These are phyloP conservation scores for Vireo altiloquus DNA, from an alignment of 2,113 vertebrate species.

Conservation along the genomic window DNA sequence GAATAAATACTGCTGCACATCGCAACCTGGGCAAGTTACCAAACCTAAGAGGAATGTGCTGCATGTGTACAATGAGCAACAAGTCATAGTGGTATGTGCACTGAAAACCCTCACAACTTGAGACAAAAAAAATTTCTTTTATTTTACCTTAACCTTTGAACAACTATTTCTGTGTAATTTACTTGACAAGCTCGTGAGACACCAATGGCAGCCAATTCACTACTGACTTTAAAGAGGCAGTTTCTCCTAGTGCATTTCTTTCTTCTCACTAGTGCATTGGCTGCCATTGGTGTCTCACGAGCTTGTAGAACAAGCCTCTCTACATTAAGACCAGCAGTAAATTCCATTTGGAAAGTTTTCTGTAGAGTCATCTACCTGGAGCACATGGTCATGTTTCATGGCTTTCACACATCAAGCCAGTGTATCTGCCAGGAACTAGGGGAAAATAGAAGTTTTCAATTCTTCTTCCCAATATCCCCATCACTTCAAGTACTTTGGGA, in stretches of 20 bases:
- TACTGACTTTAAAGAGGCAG: neutral
- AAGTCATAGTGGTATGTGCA: neutral
- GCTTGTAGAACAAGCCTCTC: neutral
- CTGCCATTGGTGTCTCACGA: too few species aligned
- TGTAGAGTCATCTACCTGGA: neutral
- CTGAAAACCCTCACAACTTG: neutral
- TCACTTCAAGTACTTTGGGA: neutral
- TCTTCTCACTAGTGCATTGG: too few species aligned
- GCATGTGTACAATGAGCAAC: neutral
- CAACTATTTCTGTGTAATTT: neutral
- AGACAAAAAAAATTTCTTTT: neutral
- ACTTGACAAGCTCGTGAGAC: neutral
- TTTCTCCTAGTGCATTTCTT: neutral
- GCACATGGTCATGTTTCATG: neutral
- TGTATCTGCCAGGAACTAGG: neutral
- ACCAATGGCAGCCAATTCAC: neutral
- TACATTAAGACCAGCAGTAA: neutral
- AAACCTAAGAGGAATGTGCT: conserved; percentile 4
- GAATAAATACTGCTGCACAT: neutral
- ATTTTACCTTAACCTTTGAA: neutral
- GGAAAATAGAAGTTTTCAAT: neutral
- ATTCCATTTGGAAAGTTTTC: neutral
- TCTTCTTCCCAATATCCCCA: neutral
- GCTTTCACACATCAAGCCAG: neutral
- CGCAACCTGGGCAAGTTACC: conserved; percentile 12